Percentiles rank a stretch among this genome's conserved stretches.
phyloP scores from a whole-genome alignment of 2,888 invertebrate genomes.

The Nebria brevicollis region DNA sequence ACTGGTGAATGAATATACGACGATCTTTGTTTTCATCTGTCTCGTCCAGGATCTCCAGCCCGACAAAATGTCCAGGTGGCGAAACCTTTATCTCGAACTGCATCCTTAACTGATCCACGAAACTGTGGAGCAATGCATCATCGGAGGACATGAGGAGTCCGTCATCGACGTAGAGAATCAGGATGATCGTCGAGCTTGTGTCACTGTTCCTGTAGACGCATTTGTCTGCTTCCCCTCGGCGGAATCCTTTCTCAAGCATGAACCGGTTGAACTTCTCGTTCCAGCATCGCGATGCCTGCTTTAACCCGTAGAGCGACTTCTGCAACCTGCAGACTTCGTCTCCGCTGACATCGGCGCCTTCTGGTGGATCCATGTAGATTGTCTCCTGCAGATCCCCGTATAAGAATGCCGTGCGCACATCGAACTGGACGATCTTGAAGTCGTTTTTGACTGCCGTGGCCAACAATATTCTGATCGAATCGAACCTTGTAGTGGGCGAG shows the following conservation, averaged over 20 bases:
- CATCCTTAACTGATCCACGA: background rate
- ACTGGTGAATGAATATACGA: conserved; percentile 13
- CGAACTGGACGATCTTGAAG: conserved; percentile 36
- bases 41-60: background rate
- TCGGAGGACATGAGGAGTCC: conserved; percentile 16
- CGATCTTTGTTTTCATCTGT: conserved; percentile 8
- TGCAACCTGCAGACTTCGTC: too few species aligned
- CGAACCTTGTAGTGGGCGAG: conserved; percentile 25
- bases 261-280: conserved; percentile 46
- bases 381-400: conserved; percentile 39
- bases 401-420: conserved; percentile 16
- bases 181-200: conserved; percentile 14
- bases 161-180: conserved; percentile 17
- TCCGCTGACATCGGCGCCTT: too few species aligned
- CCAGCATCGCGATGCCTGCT: conserved; percentile 49
- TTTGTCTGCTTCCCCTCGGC: background rate
- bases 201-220: conserved; percentile 18
- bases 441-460: conserved; percentile 16
- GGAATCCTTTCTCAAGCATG: background rate
- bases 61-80: conserved; percentile 6
- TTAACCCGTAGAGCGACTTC: conserved; percentile 14
- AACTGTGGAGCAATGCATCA: conserved; percentile 8
- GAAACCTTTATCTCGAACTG: conserved; percentile 17
- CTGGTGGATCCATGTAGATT: too few species aligned
- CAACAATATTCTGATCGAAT: conserved; percentile 34